phyloP scores from a whole-genome alignment of 2,888 invertebrate species.

The Epinotia ramella region DNA sequence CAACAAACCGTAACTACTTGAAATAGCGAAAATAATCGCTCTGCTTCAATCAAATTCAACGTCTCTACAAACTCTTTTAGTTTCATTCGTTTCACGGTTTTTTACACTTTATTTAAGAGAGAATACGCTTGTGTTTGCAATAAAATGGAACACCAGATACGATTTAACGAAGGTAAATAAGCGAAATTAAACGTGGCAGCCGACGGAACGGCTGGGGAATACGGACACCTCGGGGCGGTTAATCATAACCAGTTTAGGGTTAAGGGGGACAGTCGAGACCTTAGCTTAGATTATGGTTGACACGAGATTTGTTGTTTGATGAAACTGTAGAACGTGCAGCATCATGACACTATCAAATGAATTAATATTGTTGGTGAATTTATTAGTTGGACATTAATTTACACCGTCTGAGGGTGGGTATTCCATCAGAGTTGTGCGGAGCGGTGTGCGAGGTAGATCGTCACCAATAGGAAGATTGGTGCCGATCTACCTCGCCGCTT shows the following conservation, averaged over 20 bases:
- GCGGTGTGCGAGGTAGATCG: too few species aligned
- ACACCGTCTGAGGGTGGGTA: too few species aligned
- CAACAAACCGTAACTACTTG: neutral
- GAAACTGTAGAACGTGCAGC: neutral
- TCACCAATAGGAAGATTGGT: too few species aligned
- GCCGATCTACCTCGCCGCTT: too few species aligned
- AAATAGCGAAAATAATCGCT: constrained; percentile 10
- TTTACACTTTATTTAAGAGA: neutral
- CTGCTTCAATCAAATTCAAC: neutral
- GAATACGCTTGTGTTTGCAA: neutral
- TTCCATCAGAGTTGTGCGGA: too few species aligned
- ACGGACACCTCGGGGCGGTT: constrained; percentile 51
- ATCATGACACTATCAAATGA: too few species aligned
- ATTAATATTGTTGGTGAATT: too few species aligned
- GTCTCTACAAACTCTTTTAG: neutral
- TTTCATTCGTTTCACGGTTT: neutral
- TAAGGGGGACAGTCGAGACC: constrained; percentile 38
- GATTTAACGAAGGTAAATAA: constrained; percentile 43
- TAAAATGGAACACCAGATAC: neutral
- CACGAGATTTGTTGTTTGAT: constrained; percentile 1
- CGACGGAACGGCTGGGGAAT: constrained; percentile 32
- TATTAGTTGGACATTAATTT: too few species aligned
- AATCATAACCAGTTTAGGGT: constrained; percentile 62
- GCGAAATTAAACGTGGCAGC: constrained; percentile 51
- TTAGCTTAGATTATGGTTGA: constrained; percentile 21